Evolutionary conservation across 2,797 vertebrate species (phyloP).

Genomic region (Valencia hispanica): DNA sequence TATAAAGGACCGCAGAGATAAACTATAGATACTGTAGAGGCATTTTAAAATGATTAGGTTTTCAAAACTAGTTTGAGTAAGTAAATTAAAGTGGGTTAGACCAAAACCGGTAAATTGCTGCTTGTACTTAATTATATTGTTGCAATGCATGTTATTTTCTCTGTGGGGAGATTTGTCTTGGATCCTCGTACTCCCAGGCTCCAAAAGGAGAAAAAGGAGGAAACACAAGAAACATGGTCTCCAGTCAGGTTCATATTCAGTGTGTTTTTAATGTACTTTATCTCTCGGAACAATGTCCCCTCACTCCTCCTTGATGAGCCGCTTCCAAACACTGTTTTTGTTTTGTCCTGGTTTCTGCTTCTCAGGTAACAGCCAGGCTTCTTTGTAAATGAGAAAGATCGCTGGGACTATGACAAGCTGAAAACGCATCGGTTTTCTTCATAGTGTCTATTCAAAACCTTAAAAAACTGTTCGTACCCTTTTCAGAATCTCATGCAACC

Average conservation of each 20-base stretch:
- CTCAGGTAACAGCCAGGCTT: background rate
- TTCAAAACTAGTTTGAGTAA: background rate
- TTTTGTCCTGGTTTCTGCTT: background rate
- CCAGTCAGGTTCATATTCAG: slow-evolving; percentile 1
- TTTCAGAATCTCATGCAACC: background rate
- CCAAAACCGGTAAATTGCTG: background rate
- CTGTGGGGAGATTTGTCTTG: background rate
- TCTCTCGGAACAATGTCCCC: background rate
- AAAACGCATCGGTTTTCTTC: background rate
- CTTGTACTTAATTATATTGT: background rate
- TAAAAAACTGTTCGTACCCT: background rate
- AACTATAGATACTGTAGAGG: background rate
- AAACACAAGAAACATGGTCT: background rate
- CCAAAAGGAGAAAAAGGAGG: background rate
- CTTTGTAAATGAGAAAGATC: background rate
- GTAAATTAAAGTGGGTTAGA: background rate
- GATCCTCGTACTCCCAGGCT: background rate
- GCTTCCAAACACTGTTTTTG: background rate
- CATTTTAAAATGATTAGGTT: background rate
- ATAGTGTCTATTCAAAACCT: background rate
- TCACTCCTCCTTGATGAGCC: background rate
- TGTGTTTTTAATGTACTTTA: slow-evolving; percentile 8
- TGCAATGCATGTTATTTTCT: background rate
- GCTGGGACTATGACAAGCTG: background rate
- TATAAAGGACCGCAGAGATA: background rate